Conservation (phyloP, 2,888 invertebrate genomes). For the Odontocolon sp. region DNA sequence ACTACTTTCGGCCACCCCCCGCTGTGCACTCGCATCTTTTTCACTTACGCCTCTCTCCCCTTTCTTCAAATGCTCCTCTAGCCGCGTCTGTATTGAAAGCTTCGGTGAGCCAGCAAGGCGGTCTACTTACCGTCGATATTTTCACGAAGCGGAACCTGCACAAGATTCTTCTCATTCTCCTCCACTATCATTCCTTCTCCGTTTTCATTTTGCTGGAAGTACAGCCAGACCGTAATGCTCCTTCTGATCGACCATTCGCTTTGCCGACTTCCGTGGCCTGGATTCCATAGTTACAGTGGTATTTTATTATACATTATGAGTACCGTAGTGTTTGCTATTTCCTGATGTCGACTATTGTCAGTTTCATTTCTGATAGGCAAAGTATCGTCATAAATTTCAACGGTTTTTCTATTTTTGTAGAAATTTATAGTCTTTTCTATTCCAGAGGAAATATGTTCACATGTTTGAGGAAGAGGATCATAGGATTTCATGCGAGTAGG, state of each 20-base stretch:
- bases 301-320: too few species aligned
- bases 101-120: conserved; percentile 16
- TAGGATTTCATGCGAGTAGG: not conserved
- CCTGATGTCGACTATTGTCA: conserved; percentile 6
- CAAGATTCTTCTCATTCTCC: conserved; percentile 10
- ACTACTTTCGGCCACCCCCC: conserved; percentile 5
- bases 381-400: too few species aligned
- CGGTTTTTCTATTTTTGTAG: too few species aligned
- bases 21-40: conserved; percentile 37
- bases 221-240: not conserved
- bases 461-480: not conserved
- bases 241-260: conserved; percentile 20
- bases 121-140: conserved; percentile 43
- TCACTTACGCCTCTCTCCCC: conserved; percentile 26
- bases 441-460: not conserved
- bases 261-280: not conserved
- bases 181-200: not conserved
- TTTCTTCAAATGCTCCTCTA: conserved; percentile 23
- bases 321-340: not conserved
- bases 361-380: not conserved
- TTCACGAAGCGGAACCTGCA: conserved; percentile 8
- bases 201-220: not conserved
- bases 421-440: too few species aligned
- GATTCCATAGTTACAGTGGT: too few species aligned
- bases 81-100: conserved; percentile 28